These are phyloP conservation scores for Pachliopta kotzebuea DNA, from an alignment of 2,888 invertebrate species.

Conservation along the genomic window DNA sequence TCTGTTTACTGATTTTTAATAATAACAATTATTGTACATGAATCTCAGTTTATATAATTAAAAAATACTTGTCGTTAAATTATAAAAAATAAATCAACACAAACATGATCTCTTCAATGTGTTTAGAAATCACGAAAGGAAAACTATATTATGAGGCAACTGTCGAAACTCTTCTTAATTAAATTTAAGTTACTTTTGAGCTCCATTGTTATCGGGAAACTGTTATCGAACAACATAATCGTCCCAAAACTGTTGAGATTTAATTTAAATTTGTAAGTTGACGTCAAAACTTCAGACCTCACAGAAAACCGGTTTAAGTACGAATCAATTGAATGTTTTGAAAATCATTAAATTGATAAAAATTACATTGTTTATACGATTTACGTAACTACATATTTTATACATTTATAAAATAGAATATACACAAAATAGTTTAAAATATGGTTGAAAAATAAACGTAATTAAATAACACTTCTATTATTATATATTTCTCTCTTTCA, in stretches of 20 bases:
- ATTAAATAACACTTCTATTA: too few species aligned
- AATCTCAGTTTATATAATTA: not conserved
- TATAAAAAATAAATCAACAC: not conserved
- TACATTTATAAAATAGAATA: too few species aligned
- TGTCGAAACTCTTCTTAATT: constrained; percentile 13
- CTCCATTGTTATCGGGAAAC: constrained; percentile 15
- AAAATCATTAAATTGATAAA: not conserved
- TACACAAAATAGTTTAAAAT: too few species aligned
- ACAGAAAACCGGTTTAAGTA: not conserved
- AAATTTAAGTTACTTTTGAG: constrained; percentile 12
- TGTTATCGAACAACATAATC: constrained; percentile 17
- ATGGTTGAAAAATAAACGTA: too few species aligned
- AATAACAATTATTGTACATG: too few species aligned
- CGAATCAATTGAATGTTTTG: not conserved
- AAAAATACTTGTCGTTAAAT: not conserved
- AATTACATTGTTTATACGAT: not conserved
- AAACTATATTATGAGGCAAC: constrained; percentile 11
- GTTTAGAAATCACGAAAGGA: constrained; percentile 5
- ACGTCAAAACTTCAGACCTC: constrained; percentile 6
- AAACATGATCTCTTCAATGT: not conserved
- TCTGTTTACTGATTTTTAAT: too few species aligned
- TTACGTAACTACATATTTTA: not conserved
- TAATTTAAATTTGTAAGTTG: constrained; percentile 17
- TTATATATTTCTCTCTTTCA: too few species aligned
- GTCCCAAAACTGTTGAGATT: constrained; percentile 16